Evolutionary conservation across 2,113 vertebrate genomes (phyloP), one percentile per base, ranked within the genome.

Genomic region (Pelobates fuscus): DNA sequence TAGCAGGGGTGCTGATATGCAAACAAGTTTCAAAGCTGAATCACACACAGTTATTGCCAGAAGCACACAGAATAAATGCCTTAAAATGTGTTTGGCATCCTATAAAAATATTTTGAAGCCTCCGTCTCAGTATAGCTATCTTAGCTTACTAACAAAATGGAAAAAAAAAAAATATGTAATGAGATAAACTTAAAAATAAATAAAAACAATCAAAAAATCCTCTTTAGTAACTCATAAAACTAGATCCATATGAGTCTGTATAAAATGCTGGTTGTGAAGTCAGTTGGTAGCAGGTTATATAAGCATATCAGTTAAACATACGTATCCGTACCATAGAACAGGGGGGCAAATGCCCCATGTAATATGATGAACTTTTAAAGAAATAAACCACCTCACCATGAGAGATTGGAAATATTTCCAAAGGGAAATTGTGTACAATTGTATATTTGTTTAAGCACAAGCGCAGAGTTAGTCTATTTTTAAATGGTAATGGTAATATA

Each of bases 1-100:
- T 46, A 46, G 17, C 12, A 49, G 17, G 44, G 44, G 12, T 49
- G 44, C 17, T 49, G 37, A 49, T 49, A 4, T 49, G 44, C 17
- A 49, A 49, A 49, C 44, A 49, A 11, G 15, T 17, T 49, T 18
- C 44, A 49, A 3, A 49, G 44, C 44, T 49, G 17, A 17, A 71
- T 71, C 43, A 46, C 55, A 71, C 27, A 62, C n/a, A 21, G 4
- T 46, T 71, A 57, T 52, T 70, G 70, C 70, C 70, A 71, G 70
- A 30, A 71, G 70, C 41, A 44, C 24, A 27, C 25, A 17, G 43
- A 61, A 44, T 62, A 46, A 71, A 62, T 49, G 70, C 60, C 70
- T 30, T 37, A 71, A 62, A 49, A 71, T 71, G 43, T 71, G 41
- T 11, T 24, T 44, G 49, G 41, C 27, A 63, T n/a, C 37, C 20